Conservation (phyloP, 92 coral and sea anemone species). For the Zoanthus solanderi region DNA sequence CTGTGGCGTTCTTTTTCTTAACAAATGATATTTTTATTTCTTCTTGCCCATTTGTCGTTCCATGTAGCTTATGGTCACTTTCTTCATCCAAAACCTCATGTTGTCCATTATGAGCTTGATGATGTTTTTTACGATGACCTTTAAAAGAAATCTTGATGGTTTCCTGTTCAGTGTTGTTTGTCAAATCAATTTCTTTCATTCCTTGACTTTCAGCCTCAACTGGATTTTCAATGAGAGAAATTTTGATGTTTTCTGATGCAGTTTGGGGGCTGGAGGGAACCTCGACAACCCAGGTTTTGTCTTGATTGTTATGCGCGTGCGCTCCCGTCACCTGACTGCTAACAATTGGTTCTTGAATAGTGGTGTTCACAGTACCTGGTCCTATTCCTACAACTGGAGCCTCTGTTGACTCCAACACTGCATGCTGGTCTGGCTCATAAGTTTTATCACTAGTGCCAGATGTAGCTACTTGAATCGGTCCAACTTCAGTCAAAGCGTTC, state of each 20-base stretch:
- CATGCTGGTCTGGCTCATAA: constrained; percentile 31
- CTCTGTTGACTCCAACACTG: constrained; percentile 21
- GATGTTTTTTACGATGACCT: constrained; percentile 64
- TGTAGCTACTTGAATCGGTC: neutral
- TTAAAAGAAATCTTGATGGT: constrained; percentile 78
- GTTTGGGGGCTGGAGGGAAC: constrained; percentile 67
- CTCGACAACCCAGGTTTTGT: constrained; percentile 65
- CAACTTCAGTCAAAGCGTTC: constrained; percentile 20
- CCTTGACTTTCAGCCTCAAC: constrained; percentile 46
- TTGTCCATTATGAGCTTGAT: constrained; percentile 42
- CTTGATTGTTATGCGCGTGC: constrained; percentile 14
- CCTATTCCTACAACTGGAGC: constrained; percentile 30
- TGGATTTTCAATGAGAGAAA: constrained; percentile 39
- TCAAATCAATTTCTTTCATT: constrained; percentile 43
- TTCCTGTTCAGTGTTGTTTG: constrained; percentile 59
- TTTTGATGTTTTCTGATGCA: constrained; percentile 37
- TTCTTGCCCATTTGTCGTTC: constrained; percentile 58
- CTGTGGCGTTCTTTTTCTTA: constrained; percentile 55
- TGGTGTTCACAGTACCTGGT: constrained; percentile 14
- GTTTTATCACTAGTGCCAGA: constrained; percentile 28
- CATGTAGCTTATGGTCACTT: constrained; percentile 45
- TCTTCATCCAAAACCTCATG: constrained; percentile 56
- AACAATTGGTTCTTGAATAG: constrained; percentile 14
- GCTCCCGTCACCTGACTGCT: constrained; percentile 19
- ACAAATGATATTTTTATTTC: constrained; percentile 79